Base-by-base conservation (phyloP, 2,888 invertebrate species). In the Caenorhabditis sp. region DNA sequence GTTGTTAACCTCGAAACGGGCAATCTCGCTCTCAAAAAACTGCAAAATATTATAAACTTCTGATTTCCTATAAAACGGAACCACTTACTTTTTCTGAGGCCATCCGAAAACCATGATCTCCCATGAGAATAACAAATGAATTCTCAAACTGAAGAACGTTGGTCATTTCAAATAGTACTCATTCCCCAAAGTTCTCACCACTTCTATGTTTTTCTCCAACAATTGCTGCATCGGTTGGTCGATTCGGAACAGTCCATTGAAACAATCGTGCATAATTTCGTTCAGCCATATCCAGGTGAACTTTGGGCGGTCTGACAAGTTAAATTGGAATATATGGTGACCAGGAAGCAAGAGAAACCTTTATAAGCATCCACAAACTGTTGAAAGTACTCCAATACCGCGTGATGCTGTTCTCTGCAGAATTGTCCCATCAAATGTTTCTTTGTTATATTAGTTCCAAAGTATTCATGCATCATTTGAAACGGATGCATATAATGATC, bases 231-330 rank as follows among this genome's bases (percentile, higher is more conserved):
- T 58, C 35, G 77, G 61, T 0, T 55, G 47, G 58, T 88, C 88
- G 0, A 65, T 37, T 20, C 80, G 79, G 35, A 76, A 71, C 3
- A 85, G 50, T 6, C 67, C 72, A 26, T 83, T 81, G 22, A 80
- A 68, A 22, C 58, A 58, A 35, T 83, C 74, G 53, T 88, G 88
- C 26, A 77, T 78, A 2, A 84, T 26, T 15, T 72, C 35, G 5
- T 60, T 79, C 1, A 77, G 50, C 88, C 88, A 88, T 2, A 68
- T 61, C 64, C 86, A 67, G 0, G 83, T 50, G 70, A 87, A 86
- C 47, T 82, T 82, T 20, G 87, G 87, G 9, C 47, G 50, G 47
- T 83, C 83, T 64, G 9, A n/a, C n/a, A 35, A 20, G 20, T 51
- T 22, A 53, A 13, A 26, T 53, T 50, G 37, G 1, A 18, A n/a